Percentiles rank a stretch among this genome's conserved stretches.
phyloP scores from a whole-genome alignment of 2,888 invertebrate species.

The Alsophila aescularia region DNA sequence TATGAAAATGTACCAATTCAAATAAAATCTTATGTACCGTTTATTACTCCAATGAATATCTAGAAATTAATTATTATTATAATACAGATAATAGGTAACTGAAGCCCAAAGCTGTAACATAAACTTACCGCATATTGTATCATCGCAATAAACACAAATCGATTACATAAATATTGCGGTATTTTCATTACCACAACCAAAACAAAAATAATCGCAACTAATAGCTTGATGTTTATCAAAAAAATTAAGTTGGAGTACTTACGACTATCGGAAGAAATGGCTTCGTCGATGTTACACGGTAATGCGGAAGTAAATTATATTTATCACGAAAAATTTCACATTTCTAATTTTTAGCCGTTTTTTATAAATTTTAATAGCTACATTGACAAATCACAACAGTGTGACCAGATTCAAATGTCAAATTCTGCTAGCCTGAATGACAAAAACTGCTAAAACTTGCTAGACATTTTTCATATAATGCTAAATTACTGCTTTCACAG shows the following conservation, averaged over 20 bases:
- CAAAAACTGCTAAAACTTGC: no score
- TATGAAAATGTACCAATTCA: no score
- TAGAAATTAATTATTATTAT: no score
- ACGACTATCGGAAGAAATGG: conserved; percentile 58
- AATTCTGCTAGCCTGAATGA: no score
- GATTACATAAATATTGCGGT: conserved; percentile 74
- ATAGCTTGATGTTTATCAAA: conserved; percentile 26
- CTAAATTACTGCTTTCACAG: no score
- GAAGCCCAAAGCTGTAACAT: conserved; percentile 40
- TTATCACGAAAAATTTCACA: conserved; percentile 68
- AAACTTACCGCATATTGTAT: conserved; percentile 50
- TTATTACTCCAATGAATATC: no score
- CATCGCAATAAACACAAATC: conserved; percentile 60
- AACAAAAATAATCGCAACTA: conserved; percentile 28
- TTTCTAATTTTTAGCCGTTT: conserved; percentile 58
- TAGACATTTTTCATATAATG: no score
- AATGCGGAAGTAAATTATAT: conserved; percentile 45
- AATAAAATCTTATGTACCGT: no score
- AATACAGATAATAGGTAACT: conserved; percentile 6
- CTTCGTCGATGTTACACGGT: conserved; percentile 57
- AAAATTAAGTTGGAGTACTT: conserved; percentile 62
- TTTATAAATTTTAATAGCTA: conserved; percentile 48
- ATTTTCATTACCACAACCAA: conserved; percentile 42
- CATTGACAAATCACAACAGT: conserved; percentile 58
- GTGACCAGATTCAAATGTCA: conserved; percentile 72